These are phyloP conservation scores for Formica exsecta DNA, from an alignment of 1,140 invertebrate genomes.

Conservation along the genomic window DNA sequence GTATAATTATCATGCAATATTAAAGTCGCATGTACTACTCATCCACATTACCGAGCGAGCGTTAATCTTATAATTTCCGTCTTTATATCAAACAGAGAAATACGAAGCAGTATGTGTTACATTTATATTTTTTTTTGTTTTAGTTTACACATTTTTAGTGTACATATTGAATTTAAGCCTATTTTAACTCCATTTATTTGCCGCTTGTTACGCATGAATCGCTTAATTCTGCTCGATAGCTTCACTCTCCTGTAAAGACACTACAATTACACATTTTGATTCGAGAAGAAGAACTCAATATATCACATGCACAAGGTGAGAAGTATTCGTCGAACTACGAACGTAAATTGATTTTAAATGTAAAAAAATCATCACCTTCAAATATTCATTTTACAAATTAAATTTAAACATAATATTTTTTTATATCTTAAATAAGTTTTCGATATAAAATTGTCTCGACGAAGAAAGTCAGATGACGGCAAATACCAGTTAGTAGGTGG, in stretches of 20 bases:
- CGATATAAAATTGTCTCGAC: constrained; percentile 84
- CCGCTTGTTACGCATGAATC: constrained; percentile 46
- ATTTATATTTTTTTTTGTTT: too few relatives aligned
- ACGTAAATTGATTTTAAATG: constrained; percentile 85
- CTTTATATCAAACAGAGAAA: too few relatives aligned
- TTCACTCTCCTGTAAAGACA: constrained; percentile 79
- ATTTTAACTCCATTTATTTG: too few relatives aligned
- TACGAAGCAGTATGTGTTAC: too few relatives aligned
- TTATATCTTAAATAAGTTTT: constrained; percentile 86
- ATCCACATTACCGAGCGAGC: too few relatives aligned
- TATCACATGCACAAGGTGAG: constrained; percentile 85
- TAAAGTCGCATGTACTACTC: constrained; percentile 77
- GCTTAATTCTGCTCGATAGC: constrained; percentile 42
- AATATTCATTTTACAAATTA: constrained; percentile 86
- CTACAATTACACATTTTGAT: constrained; percentile 80
- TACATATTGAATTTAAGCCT: too few relatives aligned
- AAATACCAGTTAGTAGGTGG: constrained; percentile 83
- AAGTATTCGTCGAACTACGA: constrained; percentile 86
- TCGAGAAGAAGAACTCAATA: constrained; percentile 82
- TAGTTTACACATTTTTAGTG: too few relatives aligned
- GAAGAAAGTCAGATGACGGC: constrained; percentile 84
- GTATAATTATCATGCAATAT: constrained; percentile 87
- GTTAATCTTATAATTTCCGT: too few relatives aligned
- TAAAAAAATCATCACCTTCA: constrained; percentile 85
- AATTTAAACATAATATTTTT: constrained; percentile 82